Conservation (phyloP, 2,888 invertebrate species). For the Ormyrus thymus region DNA sequence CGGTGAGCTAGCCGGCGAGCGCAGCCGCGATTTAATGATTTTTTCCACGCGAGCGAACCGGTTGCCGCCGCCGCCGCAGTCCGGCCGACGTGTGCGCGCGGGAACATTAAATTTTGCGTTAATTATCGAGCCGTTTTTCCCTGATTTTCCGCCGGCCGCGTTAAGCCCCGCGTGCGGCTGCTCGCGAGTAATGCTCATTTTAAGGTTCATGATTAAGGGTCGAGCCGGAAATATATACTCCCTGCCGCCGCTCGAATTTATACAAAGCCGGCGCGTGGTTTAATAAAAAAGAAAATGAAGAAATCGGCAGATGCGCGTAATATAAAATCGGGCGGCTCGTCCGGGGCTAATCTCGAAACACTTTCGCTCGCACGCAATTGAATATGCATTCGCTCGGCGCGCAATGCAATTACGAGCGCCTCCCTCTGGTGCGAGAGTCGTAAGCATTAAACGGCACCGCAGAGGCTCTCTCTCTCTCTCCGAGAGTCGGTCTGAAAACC, state of each 20-base stretch:
- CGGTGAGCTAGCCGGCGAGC: conserved; percentile 38
- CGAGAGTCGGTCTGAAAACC: conserved; percentile 39
- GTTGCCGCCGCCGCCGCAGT: not conserved
- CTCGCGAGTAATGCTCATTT: conserved; percentile 28
- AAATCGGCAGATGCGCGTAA: too few species aligned
- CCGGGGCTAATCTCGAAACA: conserved; percentile 37
- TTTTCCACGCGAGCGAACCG: conserved; percentile 54
- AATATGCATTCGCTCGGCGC: conserved; percentile 51
- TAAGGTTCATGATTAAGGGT: conserved; percentile 27
- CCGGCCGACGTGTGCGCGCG: not conserved
- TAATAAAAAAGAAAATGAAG: too few species aligned
- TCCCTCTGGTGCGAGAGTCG: conserved; percentile 27
- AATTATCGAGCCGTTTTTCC: conserved; percentile 47
- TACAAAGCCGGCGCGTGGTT: too few species aligned
- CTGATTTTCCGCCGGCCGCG: conserved; percentile 21
- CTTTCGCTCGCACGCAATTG: conserved; percentile 51
- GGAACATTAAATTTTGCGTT: conserved; percentile 50
- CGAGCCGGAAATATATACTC: not conserved
- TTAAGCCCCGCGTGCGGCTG: conserved; percentile 3
- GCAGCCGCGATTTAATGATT: conserved; percentile 58
- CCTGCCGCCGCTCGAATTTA: too few species aligned
- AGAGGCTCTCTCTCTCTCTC: conserved; percentile 37
- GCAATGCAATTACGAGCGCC: conserved; percentile 54
- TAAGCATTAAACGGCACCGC: conserved; percentile 54
- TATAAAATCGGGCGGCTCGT: not conserved